Conservation (phyloP, 1,140 invertebrate genomes). For the Ips nitidus region DNA sequence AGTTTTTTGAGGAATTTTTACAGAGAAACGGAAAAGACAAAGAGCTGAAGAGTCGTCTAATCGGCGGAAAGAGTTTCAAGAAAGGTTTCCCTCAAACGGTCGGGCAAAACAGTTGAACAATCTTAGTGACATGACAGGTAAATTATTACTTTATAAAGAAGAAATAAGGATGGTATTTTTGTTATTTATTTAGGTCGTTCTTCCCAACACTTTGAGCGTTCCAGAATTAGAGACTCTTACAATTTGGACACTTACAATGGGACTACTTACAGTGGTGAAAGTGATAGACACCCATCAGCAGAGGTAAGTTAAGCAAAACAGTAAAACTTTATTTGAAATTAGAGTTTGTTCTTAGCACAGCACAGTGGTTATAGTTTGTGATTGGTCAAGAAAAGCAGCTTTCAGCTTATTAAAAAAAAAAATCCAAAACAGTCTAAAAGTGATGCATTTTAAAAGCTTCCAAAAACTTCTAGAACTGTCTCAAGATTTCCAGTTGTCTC, state of each 20-base stretch:
- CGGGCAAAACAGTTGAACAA: constrained; percentile 56
- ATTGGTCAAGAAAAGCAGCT: background rate
- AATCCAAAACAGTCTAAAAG: too few species aligned
- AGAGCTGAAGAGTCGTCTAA: constrained; percentile 75
- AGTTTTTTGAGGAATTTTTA: background rate
- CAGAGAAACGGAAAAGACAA: constrained; percentile 79
- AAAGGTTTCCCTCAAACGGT: constrained; percentile 61
- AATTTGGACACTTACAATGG: constrained; percentile 63
- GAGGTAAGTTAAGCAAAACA: constrained; percentile 33
- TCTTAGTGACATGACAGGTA: constrained; percentile 57
- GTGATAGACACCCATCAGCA: constrained; percentile 56
- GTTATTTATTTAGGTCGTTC: constrained; percentile 36
- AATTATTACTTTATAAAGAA: background rate
- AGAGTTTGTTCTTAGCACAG: background rate
- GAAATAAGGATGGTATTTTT: background rate
- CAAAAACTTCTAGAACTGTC: too few species aligned
- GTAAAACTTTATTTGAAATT: background rate
- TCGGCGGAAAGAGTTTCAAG: constrained; percentile 69
- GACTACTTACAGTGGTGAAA: constrained; percentile 54
- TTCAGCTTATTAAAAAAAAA: too few species aligned
- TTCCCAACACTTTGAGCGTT: constrained; percentile 36
- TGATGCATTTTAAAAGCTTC: too few species aligned
- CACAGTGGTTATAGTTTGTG: background rate
- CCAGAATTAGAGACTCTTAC: constrained; percentile 48
- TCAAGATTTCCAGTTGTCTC: too few species aligned